Evolutionary conservation across 2,888 invertebrate species (phyloP).

Genomic region (Drosophila prostipennis): DNA sequence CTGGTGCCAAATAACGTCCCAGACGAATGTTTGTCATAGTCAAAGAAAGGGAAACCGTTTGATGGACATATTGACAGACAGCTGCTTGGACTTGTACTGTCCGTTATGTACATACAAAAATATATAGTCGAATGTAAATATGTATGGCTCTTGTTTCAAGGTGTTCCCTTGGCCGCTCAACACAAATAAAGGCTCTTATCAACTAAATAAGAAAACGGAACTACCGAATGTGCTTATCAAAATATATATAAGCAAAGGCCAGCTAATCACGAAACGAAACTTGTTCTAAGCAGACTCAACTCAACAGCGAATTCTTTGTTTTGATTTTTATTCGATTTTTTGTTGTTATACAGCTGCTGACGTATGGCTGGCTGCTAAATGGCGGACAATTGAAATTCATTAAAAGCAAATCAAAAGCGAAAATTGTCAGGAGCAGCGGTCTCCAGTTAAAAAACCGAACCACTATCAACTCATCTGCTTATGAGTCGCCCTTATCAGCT

Average conservation of each 20-base stretch:
- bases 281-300: conserved; percentile 38
- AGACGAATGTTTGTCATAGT: conserved; percentile 36
- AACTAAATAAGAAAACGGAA: conserved; percentile 22
- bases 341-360: conserved; percentile 35
- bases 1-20: conserved; percentile 21
- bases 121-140: conserved; percentile 1
- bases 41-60: conserved; percentile 25
- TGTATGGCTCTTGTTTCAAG: conserved; percentile 17
- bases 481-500: conserved; percentile 31
- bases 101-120: conserved; percentile 4
- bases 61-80: conserved; percentile 38
- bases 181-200: conserved; percentile 13
- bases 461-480: conserved; percentile 21
- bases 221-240: conserved; percentile 27
- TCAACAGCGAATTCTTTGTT: conserved; percentile 30
- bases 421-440: conserved; percentile 3
- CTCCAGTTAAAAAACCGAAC: conserved; percentile 11
- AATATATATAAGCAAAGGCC: conserved; percentile 2
- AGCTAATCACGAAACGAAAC: conserved; percentile 26
- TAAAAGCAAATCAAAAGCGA: conserved; percentile 45
- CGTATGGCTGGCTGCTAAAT: conserved; percentile 43
- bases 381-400: conserved; percentile 51
- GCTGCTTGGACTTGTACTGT: conserved; percentile 14
- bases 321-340: conserved; percentile 35
- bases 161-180: conserved; percentile 34